These are phyloP conservation scores for Leucophora obtusa DNA, from an alignment of 2,888 invertebrate species.

Conservation along the genomic window DNA sequence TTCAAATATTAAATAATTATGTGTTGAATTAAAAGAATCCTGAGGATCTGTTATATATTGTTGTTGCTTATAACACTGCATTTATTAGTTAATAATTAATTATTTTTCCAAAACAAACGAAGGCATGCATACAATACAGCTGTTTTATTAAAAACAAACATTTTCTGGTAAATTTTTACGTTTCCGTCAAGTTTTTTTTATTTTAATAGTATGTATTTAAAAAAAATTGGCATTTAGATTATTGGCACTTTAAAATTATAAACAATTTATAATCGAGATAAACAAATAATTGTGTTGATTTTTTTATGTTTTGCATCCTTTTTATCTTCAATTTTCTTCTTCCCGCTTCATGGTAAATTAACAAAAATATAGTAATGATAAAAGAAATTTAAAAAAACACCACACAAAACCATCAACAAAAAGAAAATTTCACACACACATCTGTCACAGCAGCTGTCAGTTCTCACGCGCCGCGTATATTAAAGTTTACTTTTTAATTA, in stretches of 20 bases:
- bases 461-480: constrained; percentile 65
- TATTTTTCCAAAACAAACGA: constrained; percentile 37
- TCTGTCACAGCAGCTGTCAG: constrained; percentile 70
- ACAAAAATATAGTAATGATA: constrained; percentile 27
- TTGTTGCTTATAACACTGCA: constrained; percentile 67
- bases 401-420: constrained; percentile 49
- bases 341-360: constrained; percentile 43
- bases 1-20: constrained; percentile 53
- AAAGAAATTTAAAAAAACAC: constrained; percentile 47
- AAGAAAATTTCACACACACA: constrained; percentile 46
- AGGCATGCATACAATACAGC: background rate
- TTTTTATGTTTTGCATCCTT: constrained; percentile 55
- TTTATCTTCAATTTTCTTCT: constrained; percentile 46
- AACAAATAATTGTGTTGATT: constrained; percentile 41
- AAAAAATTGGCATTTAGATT: constrained; percentile 55
- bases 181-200: constrained; percentile 2
- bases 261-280: constrained; percentile 14
- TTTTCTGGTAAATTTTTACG: constrained; percentile 18
- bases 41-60: constrained; percentile 57
- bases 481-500: constrained; percentile 40
- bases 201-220: background rate
- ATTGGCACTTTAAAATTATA: constrained; percentile 56
- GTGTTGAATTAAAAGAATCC: constrained; percentile 56
- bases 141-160: constrained; percentile 10
- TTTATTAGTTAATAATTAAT: constrained; percentile 57